phyloP scores from a whole-genome alignment of 1,140 invertebrate species.

The Zaprionus capensis region DNA sequence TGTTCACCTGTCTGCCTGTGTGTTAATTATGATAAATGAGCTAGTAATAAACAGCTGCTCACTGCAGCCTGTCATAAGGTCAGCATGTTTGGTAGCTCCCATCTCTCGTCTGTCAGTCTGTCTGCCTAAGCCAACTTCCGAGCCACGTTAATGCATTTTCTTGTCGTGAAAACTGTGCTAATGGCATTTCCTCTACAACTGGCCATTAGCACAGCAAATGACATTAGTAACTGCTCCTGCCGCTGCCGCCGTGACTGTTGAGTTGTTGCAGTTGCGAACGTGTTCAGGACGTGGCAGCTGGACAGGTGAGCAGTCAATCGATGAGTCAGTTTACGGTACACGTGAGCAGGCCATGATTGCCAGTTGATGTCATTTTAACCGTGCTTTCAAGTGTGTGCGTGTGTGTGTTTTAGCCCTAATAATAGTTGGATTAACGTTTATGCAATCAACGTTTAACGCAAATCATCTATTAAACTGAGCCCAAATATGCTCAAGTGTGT shows the following conservation, averaged over 20 bases:
- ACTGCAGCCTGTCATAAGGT: constrained; percentile 36
- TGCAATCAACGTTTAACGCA: constrained; percentile 70
- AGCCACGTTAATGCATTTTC: constrained; percentile 65
- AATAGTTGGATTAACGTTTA: constrained; percentile 65
- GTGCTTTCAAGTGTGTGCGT: constrained; percentile 4
- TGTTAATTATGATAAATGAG: constrained; percentile 78
- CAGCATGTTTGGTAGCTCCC: constrained; percentile 23
- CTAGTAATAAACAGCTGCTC: constrained; percentile 60
- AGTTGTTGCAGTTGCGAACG: constrained; percentile 12
- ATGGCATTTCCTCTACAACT: constrained; percentile 70
- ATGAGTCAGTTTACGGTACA: constrained; percentile 37
- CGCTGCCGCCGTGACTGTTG: constrained; percentile 26
- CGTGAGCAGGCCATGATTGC: constrained; percentile 65
- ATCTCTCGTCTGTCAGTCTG: neutral
- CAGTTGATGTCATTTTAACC: constrained; percentile 61
- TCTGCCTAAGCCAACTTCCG: constrained; percentile 23
- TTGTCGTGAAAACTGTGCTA: constrained; percentile 58
- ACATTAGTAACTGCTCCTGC: constrained; percentile 28
- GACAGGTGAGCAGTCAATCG: constrained; percentile 32
- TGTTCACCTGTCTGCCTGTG: constrained; percentile 20
- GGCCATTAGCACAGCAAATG: constrained; percentile 66
- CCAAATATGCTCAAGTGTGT: constrained; percentile 9
- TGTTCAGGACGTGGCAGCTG: constrained; percentile 29
- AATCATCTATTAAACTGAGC: constrained; percentile 67
- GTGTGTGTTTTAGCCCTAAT: constrained; percentile 26